Conservation (phyloP, 2,888 invertebrate genomes). For the Volucella zonaria region DNA sequence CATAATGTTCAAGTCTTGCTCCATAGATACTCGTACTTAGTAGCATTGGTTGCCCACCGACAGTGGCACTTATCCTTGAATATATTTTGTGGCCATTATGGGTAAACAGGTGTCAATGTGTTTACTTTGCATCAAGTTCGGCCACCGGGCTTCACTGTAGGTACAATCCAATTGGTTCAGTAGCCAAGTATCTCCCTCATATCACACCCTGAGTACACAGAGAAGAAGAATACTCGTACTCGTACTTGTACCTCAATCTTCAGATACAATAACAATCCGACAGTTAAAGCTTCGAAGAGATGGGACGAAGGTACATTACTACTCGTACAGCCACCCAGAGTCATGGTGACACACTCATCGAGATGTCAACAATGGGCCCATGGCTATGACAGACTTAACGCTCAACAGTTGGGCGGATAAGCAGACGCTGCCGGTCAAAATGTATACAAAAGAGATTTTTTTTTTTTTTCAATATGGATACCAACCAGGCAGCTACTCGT, state of each 20-base stretch:
- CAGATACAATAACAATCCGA: conserved; percentile 69
- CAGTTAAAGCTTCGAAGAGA: conserved; percentile 16
- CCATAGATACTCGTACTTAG: conserved; percentile 13
- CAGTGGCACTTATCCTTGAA: conserved; percentile 70
- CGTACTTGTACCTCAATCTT: background rate
- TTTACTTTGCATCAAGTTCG: conserved; percentile 59
- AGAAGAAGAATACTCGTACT: conserved; percentile 36
- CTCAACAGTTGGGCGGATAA: background rate
- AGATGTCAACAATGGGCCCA: conserved; percentile 34
- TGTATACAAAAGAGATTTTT: conserved; percentile 49
- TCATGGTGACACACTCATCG: conserved; percentile 45
- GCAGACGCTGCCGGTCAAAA: conserved; percentile 21
- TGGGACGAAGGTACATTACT: conserved; percentile 31
- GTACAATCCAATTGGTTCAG: conserved; percentile 66
- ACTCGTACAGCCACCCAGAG: conserved; percentile 38
- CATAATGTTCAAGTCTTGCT: conserved; percentile 30
- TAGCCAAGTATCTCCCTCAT: conserved; percentile 24
- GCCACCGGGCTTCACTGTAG: conserved; percentile 69
- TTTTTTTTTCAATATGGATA: background rate
- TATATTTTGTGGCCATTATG: conserved; percentile 64
- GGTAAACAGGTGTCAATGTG: conserved; percentile 69
- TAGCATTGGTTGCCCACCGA: conserved; percentile 3
- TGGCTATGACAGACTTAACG: too few species aligned
- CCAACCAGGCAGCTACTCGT: conserved; percentile 54
- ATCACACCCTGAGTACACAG: conserved; percentile 28